Percentiles rank a stretch among this genome's conserved stretches.
Conservation (phyloP, 2,888 invertebrate species). For the Drosophila dives region DNA sequence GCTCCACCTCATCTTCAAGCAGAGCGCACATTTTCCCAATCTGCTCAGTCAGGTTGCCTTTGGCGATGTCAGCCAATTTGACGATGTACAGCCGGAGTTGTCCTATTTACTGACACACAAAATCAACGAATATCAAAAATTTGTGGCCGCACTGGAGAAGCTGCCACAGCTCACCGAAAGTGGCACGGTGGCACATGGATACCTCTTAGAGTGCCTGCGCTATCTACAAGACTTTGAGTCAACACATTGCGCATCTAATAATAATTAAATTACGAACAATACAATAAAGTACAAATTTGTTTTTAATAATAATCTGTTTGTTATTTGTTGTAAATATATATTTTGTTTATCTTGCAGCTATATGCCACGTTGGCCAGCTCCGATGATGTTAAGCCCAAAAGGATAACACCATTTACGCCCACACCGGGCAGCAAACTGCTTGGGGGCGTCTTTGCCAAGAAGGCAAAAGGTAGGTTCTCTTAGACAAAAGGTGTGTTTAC, state of each 20-base stretch:
- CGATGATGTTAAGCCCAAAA: constrained; percentile 61
- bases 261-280: background rate
- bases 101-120: constrained; percentile 73
- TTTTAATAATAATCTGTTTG: background rate
- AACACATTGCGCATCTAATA: constrained; percentile 24
- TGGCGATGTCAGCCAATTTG: constrained; percentile 73
- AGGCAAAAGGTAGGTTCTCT: constrained; percentile 77
- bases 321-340: constrained; percentile 9
- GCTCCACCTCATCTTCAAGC: constrained; percentile 82
- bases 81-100: constrained; percentile 68
- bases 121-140: constrained; percentile 74
- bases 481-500: background rate
- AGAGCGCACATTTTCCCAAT: constrained; percentile 81
- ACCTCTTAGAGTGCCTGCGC: constrained; percentile 72
- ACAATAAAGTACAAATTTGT: constrained; percentile 46
- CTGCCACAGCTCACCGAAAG: constrained; percentile 70
- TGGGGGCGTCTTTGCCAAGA: constrained; percentile 84
- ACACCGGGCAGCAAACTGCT: constrained; percentile 81
- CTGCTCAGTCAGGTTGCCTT: constrained; percentile 84
- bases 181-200: constrained; percentile 68
- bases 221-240: constrained; percentile 56
- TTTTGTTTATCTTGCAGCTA: constrained; percentile 64
- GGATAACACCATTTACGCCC: constrained; percentile 78
- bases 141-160: constrained; percentile 61
- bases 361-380: constrained; percentile 69